phyloP scores from a whole-genome alignment of 2,113 vertebrate genomes.

The Phyllostomus discolor region DNA sequence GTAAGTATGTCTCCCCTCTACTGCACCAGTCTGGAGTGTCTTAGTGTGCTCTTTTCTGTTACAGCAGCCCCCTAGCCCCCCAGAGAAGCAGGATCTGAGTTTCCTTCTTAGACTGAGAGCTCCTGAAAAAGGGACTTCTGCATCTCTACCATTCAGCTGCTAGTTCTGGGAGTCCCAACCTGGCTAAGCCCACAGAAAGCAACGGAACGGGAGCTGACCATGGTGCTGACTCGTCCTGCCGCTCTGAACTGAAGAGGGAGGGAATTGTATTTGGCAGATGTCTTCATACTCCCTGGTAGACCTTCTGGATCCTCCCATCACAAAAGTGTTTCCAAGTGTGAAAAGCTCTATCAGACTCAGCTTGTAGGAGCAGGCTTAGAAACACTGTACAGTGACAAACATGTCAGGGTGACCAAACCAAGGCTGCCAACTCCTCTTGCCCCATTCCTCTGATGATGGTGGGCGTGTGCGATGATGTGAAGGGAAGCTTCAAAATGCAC shows the following conservation, averaged over 20 bases:
- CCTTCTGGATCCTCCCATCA: neutral
- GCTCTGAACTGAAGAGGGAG: no score
- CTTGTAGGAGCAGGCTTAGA: neutral
- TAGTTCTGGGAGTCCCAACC: fast-evolving
- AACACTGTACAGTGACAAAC: neutral
- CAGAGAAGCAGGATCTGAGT: neutral
- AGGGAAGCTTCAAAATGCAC: neutral
- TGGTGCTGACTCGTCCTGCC: neutral
- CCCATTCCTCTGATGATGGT: neutral
- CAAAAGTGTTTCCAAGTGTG: neutral
- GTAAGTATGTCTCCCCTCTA: neutral
- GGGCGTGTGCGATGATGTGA: neutral
- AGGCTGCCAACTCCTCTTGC: neutral
- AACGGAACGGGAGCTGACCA: neutral
- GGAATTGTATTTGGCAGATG: neutral
- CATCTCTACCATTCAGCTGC: fast-evolving
- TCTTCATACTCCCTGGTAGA: neutral
- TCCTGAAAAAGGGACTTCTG: neutral
- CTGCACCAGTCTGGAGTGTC: neutral
- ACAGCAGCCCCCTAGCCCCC: no score
- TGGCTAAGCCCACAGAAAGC: fast-evolving
- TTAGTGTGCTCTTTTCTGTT: neutral
- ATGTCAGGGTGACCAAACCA: neutral
- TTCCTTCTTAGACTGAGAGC: neutral
- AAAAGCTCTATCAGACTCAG: neutral